Percentiles rank a stretch among this genome's conserved stretches.
These are phyloP conservation scores for Tachysurus fulvidraco DNA, from an alignment of 2,113 vertebrate genomes.

Conservation along the genomic window DNA sequence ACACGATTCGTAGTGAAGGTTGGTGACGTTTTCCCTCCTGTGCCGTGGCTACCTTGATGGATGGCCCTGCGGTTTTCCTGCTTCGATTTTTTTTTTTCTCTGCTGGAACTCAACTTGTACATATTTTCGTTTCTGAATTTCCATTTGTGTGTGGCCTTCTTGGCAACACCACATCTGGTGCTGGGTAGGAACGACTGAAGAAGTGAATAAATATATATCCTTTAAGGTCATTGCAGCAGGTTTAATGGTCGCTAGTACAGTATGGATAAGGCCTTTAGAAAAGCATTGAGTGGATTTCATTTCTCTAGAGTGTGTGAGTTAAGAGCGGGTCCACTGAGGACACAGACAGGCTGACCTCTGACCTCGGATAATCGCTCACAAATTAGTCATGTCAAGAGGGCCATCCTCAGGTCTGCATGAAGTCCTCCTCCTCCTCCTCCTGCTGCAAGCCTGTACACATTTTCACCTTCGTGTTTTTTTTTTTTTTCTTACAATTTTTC, in stretches of 20 bases:
- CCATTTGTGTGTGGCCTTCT: conserved; percentile 28
- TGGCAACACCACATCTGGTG: background rate
- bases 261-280: background rate
- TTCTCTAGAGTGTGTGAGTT: conserved; percentile 30
- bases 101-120: background rate
- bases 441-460: conserved; percentile 42
- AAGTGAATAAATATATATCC: background rate
- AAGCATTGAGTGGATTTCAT: background rate
- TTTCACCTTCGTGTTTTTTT: conserved; percentile 9
- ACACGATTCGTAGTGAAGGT: background rate
- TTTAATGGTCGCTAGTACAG: background rate
- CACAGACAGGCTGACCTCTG: conserved; percentile 44
- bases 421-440: background rate
- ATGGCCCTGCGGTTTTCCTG: conserved; percentile 16
- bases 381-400: conserved; percentile 53
- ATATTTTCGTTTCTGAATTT: conserved; percentile 11
- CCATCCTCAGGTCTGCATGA: background rate
- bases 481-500: conserved; percentile 16
- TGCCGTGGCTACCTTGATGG: background rate
- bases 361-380: conserved; percentile 46
- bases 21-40: background rate
- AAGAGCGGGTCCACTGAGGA: conserved; percentile 39
- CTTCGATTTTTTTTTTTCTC: background rate
- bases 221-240: background rate
- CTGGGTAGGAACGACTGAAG: background rate